A percentile compares a stretch with the other conserved stretches of the same genome.
phyloP scores from a whole-genome alignment of 2,113 vertebrate genomes.

The Ochotona princeps region DNA sequence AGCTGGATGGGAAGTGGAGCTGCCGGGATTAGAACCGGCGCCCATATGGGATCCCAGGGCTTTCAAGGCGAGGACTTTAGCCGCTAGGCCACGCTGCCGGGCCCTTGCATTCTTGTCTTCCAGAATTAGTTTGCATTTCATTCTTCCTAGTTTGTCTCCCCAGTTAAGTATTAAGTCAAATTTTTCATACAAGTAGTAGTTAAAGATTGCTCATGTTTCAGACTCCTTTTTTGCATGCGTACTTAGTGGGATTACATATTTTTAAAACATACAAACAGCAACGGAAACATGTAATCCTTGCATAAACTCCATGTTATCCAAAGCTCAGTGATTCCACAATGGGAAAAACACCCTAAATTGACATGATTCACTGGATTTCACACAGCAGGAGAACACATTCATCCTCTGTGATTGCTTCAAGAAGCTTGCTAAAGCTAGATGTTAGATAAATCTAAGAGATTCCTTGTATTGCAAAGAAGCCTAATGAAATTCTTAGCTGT shows the following conservation, averaged over 20 bases:
- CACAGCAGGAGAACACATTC: constrained; percentile 55
- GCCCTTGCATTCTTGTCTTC: constrained; percentile 1
- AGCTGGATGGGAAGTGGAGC: no score
- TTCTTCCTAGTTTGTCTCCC: background rate
- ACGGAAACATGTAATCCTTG: background rate
- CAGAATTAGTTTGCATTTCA: background rate
- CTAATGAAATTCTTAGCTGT: constrained; percentile 72
- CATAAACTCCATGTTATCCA: background rate
- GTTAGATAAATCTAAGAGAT: constrained; percentile 67
- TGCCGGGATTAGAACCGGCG: no score
- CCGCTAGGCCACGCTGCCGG: no score
- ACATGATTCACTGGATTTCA: constrained; percentile 12
- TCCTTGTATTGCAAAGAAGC: constrained; percentile 51
- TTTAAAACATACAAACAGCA: constrained; percentile 12
- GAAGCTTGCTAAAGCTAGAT: constrained; percentile 55
- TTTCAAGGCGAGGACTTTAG: no score
- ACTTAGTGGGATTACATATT: background rate
- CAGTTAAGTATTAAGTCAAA: background rate
- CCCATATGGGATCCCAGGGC: no score
- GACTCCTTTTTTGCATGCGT: background rate
- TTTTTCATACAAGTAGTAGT: background rate
- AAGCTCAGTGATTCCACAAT: constrained; percentile 6
- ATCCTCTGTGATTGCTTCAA: constrained; percentile 50
- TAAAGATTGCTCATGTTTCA: background rate
- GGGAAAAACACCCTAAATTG: constrained; percentile 30